Conservation (phyloP, 2,888 invertebrate species). For the Acanthacorydalis orientalis region DNA sequence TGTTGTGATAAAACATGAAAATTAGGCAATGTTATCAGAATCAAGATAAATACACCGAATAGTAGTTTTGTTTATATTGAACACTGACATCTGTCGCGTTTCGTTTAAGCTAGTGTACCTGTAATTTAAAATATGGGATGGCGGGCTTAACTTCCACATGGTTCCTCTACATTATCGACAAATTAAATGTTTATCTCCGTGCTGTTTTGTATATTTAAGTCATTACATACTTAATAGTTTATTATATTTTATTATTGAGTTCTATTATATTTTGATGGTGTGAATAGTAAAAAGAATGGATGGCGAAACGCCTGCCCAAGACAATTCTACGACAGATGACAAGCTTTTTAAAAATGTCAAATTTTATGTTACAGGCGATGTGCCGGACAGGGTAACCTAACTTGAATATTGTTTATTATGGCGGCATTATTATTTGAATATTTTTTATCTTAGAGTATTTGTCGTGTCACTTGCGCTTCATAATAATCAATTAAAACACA, state of each 20-base stretch:
- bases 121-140: too few species aligned
- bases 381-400: conserved; percentile 46
- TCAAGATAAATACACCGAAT: too few species aligned
- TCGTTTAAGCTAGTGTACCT: too few species aligned
- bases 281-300: conserved; percentile 20
- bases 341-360: conserved; percentile 69
- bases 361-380: conserved; percentile 67
- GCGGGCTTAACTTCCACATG: background rate
- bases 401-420: conserved; percentile 4
- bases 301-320: conserved; percentile 24
- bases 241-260: background rate
- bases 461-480: too few species aligned
- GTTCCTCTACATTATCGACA: conserved; percentile 1
- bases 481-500: too few species aligned
- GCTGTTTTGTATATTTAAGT: conserved; percentile 3
- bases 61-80: too few species aligned
- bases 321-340: conserved; percentile 29
- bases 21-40: too few species aligned
- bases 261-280: background rate
- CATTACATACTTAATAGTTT: conserved; percentile 1
- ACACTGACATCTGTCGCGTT: too few species aligned
- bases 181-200: conserved; percentile 1
- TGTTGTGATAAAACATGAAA: too few species aligned
- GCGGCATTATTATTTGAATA: conserved; percentile 1
- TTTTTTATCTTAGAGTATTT: background rate